Base-by-base conservation (phyloP, 2,113 vertebrate genomes). In the Carassius carassius region DNA sequence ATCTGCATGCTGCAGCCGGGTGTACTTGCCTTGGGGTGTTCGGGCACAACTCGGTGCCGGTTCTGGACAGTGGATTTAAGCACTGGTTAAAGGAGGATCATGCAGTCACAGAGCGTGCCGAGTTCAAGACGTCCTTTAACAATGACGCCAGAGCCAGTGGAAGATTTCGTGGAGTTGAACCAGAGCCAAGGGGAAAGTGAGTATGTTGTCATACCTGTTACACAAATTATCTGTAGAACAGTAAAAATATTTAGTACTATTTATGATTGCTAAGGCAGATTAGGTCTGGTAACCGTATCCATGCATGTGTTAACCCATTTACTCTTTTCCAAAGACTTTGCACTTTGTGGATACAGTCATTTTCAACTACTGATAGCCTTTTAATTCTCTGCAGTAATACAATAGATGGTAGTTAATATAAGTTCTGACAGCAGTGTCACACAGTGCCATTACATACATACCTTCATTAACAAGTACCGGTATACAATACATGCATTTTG, bases 151-250 rank as follows among this genome's bases (percentile, higher is more conserved):
- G 97, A 0, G 87, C 95, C 5, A 87, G 92, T 0, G 97, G 97
- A 25, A 92, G 97, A 17, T 99, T 96, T 92, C 91, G 86, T n/a
- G 98, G 98, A 11, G 88, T 90, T 0, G 96, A 98, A n/a, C 95
- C 97, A 0, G 98, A 99, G 85, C 97, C 97, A 63, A 92, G 96
- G 96, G 91, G 95, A 96, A 3, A 96, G 98, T 99, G 94, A 95
- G 91, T 72, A 65, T 37, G 78, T 63, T 44, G 41, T 44, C 41
- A 44, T 44, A 29, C 29, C 29, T 29, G 17, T 70, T 32, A 21
- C 32, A 10, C 17, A 70, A 1, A 6, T 58, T 58, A 19, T 47
- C 19, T 74, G 72, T 12, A 14, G 47, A 47, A 74, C 16, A 13
- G 3, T 10, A 21, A 11, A 29, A 29, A 44, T 56, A 58, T 58